phyloP scores from a whole-genome alignment of 2,888 invertebrate species.

The Formica aserva region DNA sequence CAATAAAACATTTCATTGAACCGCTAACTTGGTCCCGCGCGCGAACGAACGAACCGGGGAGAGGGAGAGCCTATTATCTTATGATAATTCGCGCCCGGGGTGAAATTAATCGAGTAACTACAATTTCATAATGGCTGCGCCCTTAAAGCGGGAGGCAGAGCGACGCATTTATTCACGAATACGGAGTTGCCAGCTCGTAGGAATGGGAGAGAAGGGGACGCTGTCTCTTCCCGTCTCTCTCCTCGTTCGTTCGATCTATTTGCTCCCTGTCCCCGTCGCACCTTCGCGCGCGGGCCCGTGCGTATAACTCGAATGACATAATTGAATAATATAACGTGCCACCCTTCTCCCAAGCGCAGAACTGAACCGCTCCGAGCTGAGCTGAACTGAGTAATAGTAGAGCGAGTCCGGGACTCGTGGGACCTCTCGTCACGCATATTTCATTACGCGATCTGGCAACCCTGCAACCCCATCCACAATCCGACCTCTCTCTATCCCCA shows the following conservation, averaged over 20 bases:
- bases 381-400: conserved; percentile 80
- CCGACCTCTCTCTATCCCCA: conserved; percentile 45
- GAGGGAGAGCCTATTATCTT: conserved; percentile 80
- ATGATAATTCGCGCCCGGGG: conserved; percentile 83
- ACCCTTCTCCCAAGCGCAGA: conserved; percentile 75
- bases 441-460: conserved; percentile 83
- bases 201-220: conserved; percentile 39
- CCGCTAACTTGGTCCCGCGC: conserved; percentile 43
- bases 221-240: conserved; percentile 34
- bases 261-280: conserved; percentile 53
- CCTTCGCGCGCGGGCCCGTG: conserved; percentile 75
- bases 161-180: conserved; percentile 36
- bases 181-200: conserved; percentile 54
- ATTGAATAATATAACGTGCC: conserved; percentile 85
- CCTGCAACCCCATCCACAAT: conserved; percentile 72
- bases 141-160: conserved; percentile 20
- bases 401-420: conserved; percentile 82
- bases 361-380: conserved; percentile 74
- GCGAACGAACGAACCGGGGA: conserved; percentile 58
- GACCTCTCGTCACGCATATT: conserved; percentile 85
- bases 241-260: conserved; percentile 26
- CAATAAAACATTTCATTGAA: conserved; percentile 75
- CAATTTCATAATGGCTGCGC: conserved; percentile 82
- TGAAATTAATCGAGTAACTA: conserved; percentile 85
- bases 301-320: conserved; percentile 84